Evolutionary conservation across 2,113 vertebrate genomes (phyloP).

Genomic region (Bombycilla garrulus): DNA sequence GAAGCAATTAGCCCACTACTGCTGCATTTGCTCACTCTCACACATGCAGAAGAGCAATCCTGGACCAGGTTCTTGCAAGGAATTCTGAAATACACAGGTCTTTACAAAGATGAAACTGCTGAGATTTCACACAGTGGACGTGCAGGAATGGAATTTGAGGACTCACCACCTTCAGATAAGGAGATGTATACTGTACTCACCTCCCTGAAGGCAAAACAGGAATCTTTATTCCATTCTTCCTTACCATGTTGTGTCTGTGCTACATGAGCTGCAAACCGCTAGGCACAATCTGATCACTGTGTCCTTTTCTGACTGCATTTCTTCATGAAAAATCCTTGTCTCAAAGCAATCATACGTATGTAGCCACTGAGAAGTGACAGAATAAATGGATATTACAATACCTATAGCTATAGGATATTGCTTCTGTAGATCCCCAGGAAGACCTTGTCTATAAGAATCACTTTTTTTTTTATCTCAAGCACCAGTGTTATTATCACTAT

Average conservation of each 20-base stretch:
- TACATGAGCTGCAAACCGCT: not conserved
- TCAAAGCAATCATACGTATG: not conserved
- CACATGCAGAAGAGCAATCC: not conserved
- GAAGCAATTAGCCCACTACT: not conserved
- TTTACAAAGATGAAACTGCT: not conserved
- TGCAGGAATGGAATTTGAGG: not conserved
- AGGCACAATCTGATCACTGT: not conserved
- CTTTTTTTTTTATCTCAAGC: not conserved
- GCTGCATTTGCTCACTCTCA: not conserved
- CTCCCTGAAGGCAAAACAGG: not conserved
- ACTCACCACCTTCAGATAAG: not conserved
- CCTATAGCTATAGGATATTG: not conserved
- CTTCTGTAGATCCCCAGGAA: not conserved
- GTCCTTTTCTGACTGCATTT: not conserved
- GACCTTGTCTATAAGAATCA: not conserved
- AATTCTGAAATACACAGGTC: not conserved
- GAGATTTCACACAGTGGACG: not conserved
- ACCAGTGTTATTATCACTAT: not conserved
- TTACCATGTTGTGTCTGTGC: not conserved
- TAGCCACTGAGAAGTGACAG: not conserved
- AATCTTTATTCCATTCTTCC: not conserved
- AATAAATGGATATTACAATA: not conserved
- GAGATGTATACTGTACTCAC: not conserved
- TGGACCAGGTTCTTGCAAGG: not conserved
- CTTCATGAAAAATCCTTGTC: not conserved